A percentile compares a stretch with the other conserved stretches of the same genome.
phyloP scores from a whole-genome alignment of 2,113 vertebrate genomes.

The Willisornis vidua region DNA sequence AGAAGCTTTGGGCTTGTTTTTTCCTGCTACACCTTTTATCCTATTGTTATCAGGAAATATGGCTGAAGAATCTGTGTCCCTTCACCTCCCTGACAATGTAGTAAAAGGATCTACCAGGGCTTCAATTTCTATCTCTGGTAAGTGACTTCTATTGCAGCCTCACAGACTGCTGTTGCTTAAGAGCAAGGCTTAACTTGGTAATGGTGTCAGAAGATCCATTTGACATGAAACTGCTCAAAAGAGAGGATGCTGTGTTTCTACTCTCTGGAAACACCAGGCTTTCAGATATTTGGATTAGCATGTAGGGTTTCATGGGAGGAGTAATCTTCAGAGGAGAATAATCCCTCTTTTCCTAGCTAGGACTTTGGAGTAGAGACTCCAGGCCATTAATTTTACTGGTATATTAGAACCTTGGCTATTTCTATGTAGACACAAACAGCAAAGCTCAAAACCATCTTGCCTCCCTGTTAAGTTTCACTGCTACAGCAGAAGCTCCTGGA shows the following conservation, averaged over 20 bases:
- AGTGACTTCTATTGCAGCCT: background rate
- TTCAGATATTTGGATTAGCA: background rate
- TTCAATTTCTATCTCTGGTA: conserved; percentile 53
- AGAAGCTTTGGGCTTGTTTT: background rate
- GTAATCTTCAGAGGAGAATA: background rate
- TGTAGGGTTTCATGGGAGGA: background rate
- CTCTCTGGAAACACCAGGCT: background rate
- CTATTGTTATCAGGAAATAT: conserved; percentile 9
- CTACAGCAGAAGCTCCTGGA: background rate
- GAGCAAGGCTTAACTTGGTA: background rate
- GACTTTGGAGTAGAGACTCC: background rate
- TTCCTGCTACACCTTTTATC: background rate
- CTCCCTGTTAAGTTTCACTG: background rate
- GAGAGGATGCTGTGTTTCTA: background rate
- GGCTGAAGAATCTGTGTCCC: conserved; percentile 36
- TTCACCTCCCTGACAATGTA: conserved; percentile 45
- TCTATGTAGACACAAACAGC: background rate
- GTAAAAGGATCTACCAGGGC: conserved; percentile 62
- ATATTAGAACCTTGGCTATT: background rate
- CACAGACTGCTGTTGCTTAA: background rate
- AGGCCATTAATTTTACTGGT: background rate
- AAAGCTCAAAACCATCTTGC: background rate
- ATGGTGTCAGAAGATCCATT: background rate
- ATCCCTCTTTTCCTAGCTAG: background rate
- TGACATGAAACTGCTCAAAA: background rate